Base-by-base conservation (phyloP, 2,113 vertebrate species). In the Gymnocephalus cernua region DNA sequence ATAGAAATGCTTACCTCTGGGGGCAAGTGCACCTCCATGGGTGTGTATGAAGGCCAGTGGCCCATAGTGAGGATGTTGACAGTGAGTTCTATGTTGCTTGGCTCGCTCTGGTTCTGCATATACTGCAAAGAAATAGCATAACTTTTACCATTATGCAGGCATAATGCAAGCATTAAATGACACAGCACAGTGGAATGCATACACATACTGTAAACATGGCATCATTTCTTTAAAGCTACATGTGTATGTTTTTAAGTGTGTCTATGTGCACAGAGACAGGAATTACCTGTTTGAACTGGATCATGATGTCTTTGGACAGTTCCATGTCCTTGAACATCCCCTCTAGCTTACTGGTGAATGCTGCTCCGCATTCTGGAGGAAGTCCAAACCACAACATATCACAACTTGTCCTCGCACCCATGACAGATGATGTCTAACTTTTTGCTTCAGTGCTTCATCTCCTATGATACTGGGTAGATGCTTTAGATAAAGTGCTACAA, bases 301-400 rank as follows among this genome's bases (percentile, higher is more conserved):
- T 97, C 98, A 99, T 99, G 85, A 99, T 98, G 89, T 99, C 98
- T 96, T 99, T 99, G 71, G 98, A 99, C 89, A 99, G 96, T 71
- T 99, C 98, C 98, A 99, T 99, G 93, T 99, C 98, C 92, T 99
- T 99, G 93, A 99, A 99, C 98, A 99, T 99, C 89, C 98, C 98
- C 95, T 99, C 98, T 75, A 99, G 96, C 93, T 99, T 99, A 92
- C 97, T 99, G 88, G 98, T 99, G 89, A 99, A 99, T 41, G 98
- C 98, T 85, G 98, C 98, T 74, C 98, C 98, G 73, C 98, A 99
- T 96, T 99, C 98, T 99, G 80, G n/a, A 85, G 45, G 73, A 81
- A 87, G 53, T 78, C 23, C 84, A 74, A 77, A 69, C 23, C 50
- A 83, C 61, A 65, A n/a, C 14, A 73, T 25, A 18, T 74, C 23